Evolutionary conservation across 2,113 vertebrate species (phyloP).

Genomic region (Mus spicilegus): DNA sequence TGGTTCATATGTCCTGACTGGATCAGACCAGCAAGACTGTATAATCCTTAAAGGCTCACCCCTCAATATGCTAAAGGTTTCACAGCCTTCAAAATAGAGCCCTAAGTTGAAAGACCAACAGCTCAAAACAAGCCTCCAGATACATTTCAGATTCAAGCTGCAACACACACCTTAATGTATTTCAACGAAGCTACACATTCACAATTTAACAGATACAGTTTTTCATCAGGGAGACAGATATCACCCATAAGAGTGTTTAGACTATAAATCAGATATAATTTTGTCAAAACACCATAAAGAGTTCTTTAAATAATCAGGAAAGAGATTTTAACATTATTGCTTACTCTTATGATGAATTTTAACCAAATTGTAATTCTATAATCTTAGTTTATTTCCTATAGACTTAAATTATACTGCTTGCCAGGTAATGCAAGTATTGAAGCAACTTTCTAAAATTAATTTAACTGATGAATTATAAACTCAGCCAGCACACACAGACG

Average conservation of each 20-base stretch:
- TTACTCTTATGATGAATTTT: conserved; percentile 54
- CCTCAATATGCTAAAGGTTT: background rate
- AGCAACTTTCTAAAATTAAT: conserved; percentile 10
- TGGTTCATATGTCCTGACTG: background rate
- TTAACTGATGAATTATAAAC: conserved; percentile 25
- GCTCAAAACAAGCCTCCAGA: background rate
- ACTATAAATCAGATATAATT: conserved; percentile 32
- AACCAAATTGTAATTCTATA: conserved; percentile 19
- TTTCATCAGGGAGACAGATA: conserved; percentile 30
- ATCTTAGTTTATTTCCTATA: background rate
- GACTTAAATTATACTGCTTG: conserved; percentile 37
- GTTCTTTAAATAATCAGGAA: conserved; percentile 42
- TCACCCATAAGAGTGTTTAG: background rate
- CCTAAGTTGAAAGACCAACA: background rate
- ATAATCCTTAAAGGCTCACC: background rate
- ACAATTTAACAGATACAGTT: conserved; percentile 27
- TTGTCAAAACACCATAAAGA: conserved; percentile 25
- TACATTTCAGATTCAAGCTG: background rate
- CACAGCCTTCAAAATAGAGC: background rate
- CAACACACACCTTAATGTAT: background rate
- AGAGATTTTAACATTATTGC: conserved; percentile 67
- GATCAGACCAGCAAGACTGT: background rate
- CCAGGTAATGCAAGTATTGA: background rate
- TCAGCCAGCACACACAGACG: background rate
- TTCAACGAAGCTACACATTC: conserved; percentile 31